Conservation (phyloP, 2,888 invertebrate genomes). For the Drosophila antonietae region DNA sequence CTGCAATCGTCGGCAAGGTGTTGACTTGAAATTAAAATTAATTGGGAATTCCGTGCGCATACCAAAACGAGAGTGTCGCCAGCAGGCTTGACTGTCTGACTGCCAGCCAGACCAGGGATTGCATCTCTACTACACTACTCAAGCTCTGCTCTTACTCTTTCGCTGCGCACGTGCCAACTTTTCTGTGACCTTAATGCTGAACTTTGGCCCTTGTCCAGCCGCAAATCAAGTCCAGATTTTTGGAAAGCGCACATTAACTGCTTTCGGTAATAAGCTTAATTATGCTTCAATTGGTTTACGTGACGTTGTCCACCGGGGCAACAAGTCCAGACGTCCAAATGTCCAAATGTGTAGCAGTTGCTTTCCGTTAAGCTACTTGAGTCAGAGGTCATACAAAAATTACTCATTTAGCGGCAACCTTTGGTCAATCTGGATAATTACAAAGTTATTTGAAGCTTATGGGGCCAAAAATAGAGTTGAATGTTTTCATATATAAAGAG, state of each 20-base stretch:
- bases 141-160: not conserved
- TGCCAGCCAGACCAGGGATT: constrained; percentile 23
- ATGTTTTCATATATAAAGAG: not conserved
- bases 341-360: constrained; percentile 34
- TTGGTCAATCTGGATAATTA: constrained; percentile 18
- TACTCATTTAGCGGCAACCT: constrained; percentile 35
- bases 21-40: constrained; percentile 83
- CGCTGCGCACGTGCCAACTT: constrained; percentile 19
- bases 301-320: constrained; percentile 48
- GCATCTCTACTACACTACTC: constrained; percentile 8
- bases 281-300: constrained; percentile 79
- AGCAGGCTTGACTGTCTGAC: constrained; percentile 32
- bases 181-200: constrained; percentile 45
- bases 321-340: constrained; percentile 33
- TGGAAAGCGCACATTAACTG: constrained; percentile 55
- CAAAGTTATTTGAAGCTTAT: constrained; percentile 13
- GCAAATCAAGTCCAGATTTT: constrained; percentile 55
- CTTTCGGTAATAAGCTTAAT: constrained; percentile 81
- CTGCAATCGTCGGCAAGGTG: constrained; percentile 73
- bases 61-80: constrained; percentile 68
- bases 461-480: not conserved
- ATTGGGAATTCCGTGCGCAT: constrained; percentile 81
- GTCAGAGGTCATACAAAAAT: constrained; percentile 22
- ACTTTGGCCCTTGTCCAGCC: constrained; percentile 37
- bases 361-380: constrained; percentile 18